A percentile compares a stretch with the other conserved stretches of the same genome.
phyloP scores from a whole-genome alignment of 2,888 invertebrate genomes.

The Neoaliturus tenellus region DNA sequence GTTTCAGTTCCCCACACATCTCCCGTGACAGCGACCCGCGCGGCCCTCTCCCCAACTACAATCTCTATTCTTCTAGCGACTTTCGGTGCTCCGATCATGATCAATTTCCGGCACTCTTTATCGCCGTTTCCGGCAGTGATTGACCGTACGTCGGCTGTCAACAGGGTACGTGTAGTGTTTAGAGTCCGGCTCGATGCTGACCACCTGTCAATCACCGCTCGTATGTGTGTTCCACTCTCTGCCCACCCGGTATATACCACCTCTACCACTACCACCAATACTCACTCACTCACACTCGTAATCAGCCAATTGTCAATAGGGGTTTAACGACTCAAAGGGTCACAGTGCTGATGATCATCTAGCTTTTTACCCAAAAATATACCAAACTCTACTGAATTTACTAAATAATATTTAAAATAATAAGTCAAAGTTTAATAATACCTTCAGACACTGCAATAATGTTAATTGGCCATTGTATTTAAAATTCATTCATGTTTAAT shows the following conservation, averaged over 20 bases:
- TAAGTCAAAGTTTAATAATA: too few species aligned
- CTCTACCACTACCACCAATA: too few species aligned
- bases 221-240: background rate
- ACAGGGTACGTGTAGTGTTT: constrained; percentile 46
- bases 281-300: background rate
- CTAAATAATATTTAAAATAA: too few species aligned
- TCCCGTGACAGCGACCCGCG: constrained; percentile 53
- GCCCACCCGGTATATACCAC: background rate
- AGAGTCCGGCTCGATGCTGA: constrained; percentile 20
- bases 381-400: too few species aligned
- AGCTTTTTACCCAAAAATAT: too few species aligned
- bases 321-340: too few species aligned
- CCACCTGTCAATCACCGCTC: constrained; percentile 26
- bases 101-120: constrained; percentile 55
- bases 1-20: constrained; percentile 54
- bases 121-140: constrained; percentile 53
- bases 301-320: too few species aligned
- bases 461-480: too few species aligned
- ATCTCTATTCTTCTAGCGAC: constrained; percentile 40
- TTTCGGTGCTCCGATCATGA: constrained; percentile 43
- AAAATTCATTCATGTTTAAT: too few species aligned
- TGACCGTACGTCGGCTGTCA: constrained; percentile 41
- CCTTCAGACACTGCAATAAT: too few species aligned
- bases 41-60: constrained; percentile 55
- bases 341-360: too few species aligned